Evolutionary conservation across 2,888 invertebrate species (phyloP).

Genomic region (Lysandra bellargus): DNA sequence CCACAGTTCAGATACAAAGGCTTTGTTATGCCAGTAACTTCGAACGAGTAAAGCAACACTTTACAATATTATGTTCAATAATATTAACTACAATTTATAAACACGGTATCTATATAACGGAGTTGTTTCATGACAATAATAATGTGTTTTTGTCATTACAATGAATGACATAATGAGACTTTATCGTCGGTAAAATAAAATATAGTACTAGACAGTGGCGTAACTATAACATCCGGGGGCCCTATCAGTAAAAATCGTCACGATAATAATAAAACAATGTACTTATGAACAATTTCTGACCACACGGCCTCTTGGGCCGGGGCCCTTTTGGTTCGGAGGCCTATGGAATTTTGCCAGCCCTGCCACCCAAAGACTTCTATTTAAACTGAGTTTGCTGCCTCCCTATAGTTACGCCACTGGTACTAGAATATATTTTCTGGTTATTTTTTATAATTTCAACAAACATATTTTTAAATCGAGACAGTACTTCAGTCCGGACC

Average conservation of each 20-base stretch:
- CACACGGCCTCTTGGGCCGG: no score
- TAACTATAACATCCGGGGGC: no score
- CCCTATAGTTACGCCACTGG: background rate
- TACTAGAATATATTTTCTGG: constrained; percentile 31
- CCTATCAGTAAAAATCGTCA: no score
- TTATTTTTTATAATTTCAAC: background rate
- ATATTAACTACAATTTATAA: constrained; percentile 36
- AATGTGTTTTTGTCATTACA: constrained; percentile 34
- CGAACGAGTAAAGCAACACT: background rate
- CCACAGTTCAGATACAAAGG: no score
- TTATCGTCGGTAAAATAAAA: constrained; percentile 29
- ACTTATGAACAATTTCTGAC: no score
- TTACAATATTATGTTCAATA: background rate
- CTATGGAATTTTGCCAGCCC: no score
- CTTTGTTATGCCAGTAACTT: background rate
- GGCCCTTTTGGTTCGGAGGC: no score
- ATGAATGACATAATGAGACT: constrained; percentile 29
- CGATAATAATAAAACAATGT: no score
- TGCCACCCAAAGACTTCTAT: no score
- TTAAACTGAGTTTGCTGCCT: no score
- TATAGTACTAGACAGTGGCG: constrained; percentile 9
- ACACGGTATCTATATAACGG: constrained; percentile 34
- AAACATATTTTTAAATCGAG: no score
- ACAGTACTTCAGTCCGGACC: no score
- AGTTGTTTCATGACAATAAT: constrained; percentile 28